Percentiles rank a stretch among this genome's conserved stretches.
These are phyloP conservation scores for Patella vulgata DNA, from an alignment of 1,140 invertebrate genomes.

Conservation along the genomic window DNA sequence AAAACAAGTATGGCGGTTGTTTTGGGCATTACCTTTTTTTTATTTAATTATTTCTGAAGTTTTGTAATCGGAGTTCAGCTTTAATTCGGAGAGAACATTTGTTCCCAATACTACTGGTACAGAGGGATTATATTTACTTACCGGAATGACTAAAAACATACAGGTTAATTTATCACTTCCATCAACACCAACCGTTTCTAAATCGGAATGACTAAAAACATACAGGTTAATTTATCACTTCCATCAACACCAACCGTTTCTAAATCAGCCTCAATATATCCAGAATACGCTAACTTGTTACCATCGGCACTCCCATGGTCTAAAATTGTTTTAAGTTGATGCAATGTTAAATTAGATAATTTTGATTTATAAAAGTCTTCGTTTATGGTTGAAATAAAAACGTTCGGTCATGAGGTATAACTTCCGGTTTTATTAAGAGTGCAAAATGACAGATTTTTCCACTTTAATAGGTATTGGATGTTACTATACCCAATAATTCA, in stretches of 20 bases:
- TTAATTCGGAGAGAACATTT: neutral
- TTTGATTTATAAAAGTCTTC: neutral
- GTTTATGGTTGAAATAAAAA: neutral
- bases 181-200: no score
- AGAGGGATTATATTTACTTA: constrained; percentile 1
- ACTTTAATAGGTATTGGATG: no score
- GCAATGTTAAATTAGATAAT: neutral
- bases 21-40: no score
- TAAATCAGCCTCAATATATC: constrained; percentile 6
- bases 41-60: neutral
- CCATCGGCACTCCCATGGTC: constrained; percentile 6
- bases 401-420: no score
- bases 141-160: constrained; percentile 7
- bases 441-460: no score
- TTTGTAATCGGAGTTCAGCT: neutral
- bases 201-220: no score
- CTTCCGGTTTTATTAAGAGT: no score
- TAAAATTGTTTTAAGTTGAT: neutral
- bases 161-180: no score
- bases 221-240: no score
- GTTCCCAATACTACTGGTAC: constrained; percentile 4
- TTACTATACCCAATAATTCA: no score
- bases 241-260: neutral
- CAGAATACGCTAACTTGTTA: constrained; percentile 4
- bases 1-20: no score